Evolutionary conservation across 2,888 invertebrate genomes (phyloP).

Genomic region (Caenorhabditis afra): DNA sequence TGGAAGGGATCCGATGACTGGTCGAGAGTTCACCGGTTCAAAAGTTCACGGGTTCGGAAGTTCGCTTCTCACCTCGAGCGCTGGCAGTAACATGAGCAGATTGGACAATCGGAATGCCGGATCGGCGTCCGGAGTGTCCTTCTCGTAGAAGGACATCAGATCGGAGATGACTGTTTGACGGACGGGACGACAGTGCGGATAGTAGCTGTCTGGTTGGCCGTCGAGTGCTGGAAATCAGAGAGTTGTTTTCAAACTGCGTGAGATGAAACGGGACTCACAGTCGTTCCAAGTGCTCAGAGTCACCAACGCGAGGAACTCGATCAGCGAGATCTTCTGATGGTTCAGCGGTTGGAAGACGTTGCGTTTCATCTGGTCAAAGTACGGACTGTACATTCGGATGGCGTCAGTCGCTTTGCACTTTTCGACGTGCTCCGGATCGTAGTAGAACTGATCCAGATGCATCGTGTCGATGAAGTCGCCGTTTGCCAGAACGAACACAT

Average conservation of each 20-base stretch:
- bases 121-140: slow-evolving; percentile 36
- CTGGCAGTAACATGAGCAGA: slow-evolving; percentile 40
- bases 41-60: no score
- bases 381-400: slow-evolving; percentile 45
- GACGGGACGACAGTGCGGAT: slow-evolving; percentile 30
- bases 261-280: neutral
- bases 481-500: slow-evolving; percentile 48
- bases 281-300: slow-evolving; percentile 47
- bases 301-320: slow-evolving; percentile 39
- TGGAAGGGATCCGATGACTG: no score
- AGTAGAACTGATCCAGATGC: slow-evolving; percentile 42
- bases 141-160: slow-evolving; percentile 39
- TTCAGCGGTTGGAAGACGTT: slow-evolving; percentile 36
- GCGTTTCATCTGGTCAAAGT: slow-evolving; percentile 48
- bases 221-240: slow-evolving; percentile 19
- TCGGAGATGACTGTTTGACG: slow-evolving; percentile 37
- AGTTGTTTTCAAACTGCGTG: no score
- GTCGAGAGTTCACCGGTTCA: no score
- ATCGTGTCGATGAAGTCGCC: slow-evolving; percentile 50
- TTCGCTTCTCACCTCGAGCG: slow-evolving; percentile 34
- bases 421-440: slow-evolving; percentile 39
- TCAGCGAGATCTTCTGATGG: slow-evolving; percentile 35
- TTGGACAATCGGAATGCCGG: slow-evolving; percentile 30
- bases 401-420: slow-evolving; percentile 42
- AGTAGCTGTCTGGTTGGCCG: slow-evolving; percentile 39